These are phyloP conservation scores for Oreochromis tanganicae DNA, from an alignment of 2,113 vertebrate species.

Conservation along the genomic window DNA sequence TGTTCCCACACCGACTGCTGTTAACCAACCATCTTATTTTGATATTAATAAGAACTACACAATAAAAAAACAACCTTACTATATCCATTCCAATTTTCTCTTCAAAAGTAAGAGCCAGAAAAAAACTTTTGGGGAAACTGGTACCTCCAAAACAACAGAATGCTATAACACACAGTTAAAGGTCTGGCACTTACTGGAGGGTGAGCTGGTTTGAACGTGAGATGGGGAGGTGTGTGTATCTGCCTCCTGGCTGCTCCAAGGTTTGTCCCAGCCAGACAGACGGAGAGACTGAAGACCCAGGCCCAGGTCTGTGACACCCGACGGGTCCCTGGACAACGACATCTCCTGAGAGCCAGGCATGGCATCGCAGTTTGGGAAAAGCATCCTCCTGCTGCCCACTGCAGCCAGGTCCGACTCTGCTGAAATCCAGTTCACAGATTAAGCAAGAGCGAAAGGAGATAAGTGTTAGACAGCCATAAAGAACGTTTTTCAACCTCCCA, in stretches of 20 bases:
- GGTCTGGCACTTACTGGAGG: conserved; percentile 82
- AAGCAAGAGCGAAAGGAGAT: not conserved
- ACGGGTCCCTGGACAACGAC: conserved; percentile 81
- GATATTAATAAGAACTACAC: not conserved
- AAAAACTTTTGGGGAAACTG: not conserved
- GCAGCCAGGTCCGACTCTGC: conserved; percentile 86
- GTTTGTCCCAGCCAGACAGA: conserved; percentile 92
- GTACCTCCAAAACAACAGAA: not conserved
- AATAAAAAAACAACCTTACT: not conserved
- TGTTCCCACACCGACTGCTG: conserved; percentile 9
- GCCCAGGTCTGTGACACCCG: conserved; percentile 88
- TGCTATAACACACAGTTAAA: not conserved
- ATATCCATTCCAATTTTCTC: not conserved
- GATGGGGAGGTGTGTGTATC: conserved; percentile 66
- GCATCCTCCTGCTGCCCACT: conserved; percentile 92
- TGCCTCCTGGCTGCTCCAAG: conserved; percentile 92
- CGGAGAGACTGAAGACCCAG: conserved; percentile 95
- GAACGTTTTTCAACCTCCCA: not conserved
- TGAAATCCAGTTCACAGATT: conserved; percentile 56
- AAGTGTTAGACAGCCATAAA: conserved; percentile 28
- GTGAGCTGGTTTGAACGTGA: conserved; percentile 80
- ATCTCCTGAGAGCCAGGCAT: conserved; percentile 74
- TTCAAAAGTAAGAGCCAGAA: not conserved
- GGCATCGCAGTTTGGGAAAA: conserved; percentile 82
- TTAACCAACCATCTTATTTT: not conserved